phyloP scores from a whole-genome alignment of 2,888 invertebrate species.

The Stenodema calcarata region DNA sequence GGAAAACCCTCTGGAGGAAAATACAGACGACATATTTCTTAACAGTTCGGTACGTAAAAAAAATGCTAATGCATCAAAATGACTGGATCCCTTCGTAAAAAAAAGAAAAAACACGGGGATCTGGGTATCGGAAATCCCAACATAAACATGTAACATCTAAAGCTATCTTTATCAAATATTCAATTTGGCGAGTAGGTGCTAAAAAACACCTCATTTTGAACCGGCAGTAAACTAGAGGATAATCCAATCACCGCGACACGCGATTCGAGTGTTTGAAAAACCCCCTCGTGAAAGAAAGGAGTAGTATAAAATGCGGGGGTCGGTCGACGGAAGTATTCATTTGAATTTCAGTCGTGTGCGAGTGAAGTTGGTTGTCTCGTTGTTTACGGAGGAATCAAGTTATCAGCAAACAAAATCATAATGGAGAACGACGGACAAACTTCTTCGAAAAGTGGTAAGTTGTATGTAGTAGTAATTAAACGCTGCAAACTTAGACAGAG shows the following conservation, averaged over 20 bases:
- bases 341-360: not conserved
- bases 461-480: too few relatives aligned
- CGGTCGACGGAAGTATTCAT: not conserved
- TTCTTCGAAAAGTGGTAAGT: not conserved
- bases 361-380: not conserved
- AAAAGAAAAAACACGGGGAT: not conserved
- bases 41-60: not conserved
- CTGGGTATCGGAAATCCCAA: not conserved
- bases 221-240: not conserved
- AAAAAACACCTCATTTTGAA: not conserved
- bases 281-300: not conserved
- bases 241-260: not conserved
- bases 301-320: not conserved
- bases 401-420: not conserved
- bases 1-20: not conserved
- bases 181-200: not conserved
- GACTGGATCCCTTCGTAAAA: not conserved
- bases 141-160: not conserved
- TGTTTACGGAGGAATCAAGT: not conserved
- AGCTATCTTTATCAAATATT: not conserved
- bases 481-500: too few relatives aligned
- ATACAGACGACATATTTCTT: too few relatives aligned
- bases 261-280: not conserved
- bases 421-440: not conserved
- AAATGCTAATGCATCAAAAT: not conserved